Base-by-base conservation (phyloP, 2,888 invertebrate genomes). In the Xanthia togata region DNA sequence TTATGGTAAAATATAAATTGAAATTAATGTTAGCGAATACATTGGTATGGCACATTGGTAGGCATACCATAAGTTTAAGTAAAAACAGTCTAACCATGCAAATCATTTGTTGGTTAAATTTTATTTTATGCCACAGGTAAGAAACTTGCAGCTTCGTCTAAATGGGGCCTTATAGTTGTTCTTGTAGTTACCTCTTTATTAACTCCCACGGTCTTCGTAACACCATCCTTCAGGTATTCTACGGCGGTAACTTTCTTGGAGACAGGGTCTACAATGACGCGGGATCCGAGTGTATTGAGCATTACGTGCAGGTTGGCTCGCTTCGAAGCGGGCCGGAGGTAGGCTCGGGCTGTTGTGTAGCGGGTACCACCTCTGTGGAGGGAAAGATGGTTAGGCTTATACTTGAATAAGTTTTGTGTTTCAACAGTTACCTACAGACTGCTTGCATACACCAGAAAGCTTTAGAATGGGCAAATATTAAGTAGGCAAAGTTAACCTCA, bases 271-370 rank as follows among this genome's bases (percentile, higher is more conserved):
- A 97, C 89, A 4, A 97, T 90, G 26, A 98, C 94, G 85, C 95
- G 97, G 0, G 97, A 97, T 0, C 93, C 98, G 0, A 97, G 97
- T 0, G 98, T 97, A 88, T 98, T 97, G 0, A 98, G 89, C 79
- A 97, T 93, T 0, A 98, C 92, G 82, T 98, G 97, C 0, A 98
- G 94, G 89, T 98, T 98, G 0, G 94, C 92, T 3, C 97, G 96
- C 23, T 96, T 90, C 0, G 97, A 93, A 0, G 95, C 97, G 0
- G 98, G 97, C 0, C 97, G 95, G 1, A 98, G 93, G 91, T 96
- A 98, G 0, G 97, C 97, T 9, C 97, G 93, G 0, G 98, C 97
- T 12, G 97, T 96, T 85, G 97, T 97, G 81, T 97, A 95, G 35
- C 98, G 96, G 1, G 97, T 96, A 0, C 98, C 98, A 69, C 97